Conservation (phyloP, 1,140 invertebrate genomes). For the Drosophila cardini region DNA sequence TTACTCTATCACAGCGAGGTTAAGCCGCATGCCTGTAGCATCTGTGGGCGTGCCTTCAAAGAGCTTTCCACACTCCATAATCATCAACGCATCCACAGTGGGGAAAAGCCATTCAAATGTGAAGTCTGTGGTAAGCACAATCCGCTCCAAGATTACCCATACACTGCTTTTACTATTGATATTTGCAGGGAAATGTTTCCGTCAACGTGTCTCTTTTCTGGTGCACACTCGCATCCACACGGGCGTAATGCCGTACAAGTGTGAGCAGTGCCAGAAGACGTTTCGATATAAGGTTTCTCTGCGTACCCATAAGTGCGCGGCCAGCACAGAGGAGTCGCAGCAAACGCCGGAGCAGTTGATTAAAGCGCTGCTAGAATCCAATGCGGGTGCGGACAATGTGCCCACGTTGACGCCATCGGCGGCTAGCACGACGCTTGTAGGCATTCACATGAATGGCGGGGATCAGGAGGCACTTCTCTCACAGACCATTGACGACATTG, state of each 20-base stretch:
- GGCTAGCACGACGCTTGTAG: constrained; percentile 49
- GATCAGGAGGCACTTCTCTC: constrained; percentile 73
- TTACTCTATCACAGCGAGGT: constrained; percentile 93
- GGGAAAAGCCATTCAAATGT: constrained; percentile 96
- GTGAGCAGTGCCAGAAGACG: constrained; percentile 91
- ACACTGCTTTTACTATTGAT: constrained; percentile 47
- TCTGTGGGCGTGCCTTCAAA: constrained; percentile 93
- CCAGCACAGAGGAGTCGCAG: constrained; percentile 42
- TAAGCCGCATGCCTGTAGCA: constrained; percentile 91
- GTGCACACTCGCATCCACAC: constrained; percentile 94
- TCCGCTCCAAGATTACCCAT: neutral
- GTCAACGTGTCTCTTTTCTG: constrained; percentile 93
- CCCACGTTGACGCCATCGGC: constrained; percentile 47
- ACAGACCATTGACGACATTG: constrained; percentile 84
- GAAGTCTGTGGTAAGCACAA: constrained; percentile 92
- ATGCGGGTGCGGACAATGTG: constrained; percentile 21
- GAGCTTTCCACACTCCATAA: constrained; percentile 95
- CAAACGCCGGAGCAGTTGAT: constrained; percentile 73
- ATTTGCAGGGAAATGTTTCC: constrained; percentile 92
- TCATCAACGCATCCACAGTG: constrained; percentile 93
- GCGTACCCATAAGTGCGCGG: constrained; percentile 91
- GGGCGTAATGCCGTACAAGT: constrained; percentile 88
- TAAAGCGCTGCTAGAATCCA: constrained; percentile 70
- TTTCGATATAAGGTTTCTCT: constrained; percentile 95
- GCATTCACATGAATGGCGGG: constrained; percentile 41